phyloP scores from a whole-genome alignment of 1,140 invertebrate species.

The Eumeta japonica region DNA sequence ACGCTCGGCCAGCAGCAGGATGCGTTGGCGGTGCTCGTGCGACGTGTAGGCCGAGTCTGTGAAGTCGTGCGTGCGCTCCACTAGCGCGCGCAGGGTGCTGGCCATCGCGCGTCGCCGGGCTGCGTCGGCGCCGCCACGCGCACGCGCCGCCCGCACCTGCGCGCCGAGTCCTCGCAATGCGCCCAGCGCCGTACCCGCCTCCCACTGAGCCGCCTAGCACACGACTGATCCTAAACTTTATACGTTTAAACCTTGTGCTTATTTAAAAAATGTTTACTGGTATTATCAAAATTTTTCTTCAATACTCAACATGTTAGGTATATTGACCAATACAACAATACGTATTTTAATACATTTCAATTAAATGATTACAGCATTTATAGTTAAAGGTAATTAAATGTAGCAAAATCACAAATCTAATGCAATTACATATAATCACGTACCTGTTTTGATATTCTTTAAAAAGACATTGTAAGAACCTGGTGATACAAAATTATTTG shows the following conservation, averaged over 20 bases:
- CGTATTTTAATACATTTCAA: not conserved
- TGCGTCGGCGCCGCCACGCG: constrained; percentile 57
- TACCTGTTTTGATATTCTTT: no score
- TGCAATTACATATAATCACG: no score
- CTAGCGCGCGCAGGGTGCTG: constrained; percentile 81
- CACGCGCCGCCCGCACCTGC: constrained; percentile 38
- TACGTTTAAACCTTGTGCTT: not conserved
- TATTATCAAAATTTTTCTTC: not conserved
- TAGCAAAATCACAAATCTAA: no score
- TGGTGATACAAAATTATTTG: no score
- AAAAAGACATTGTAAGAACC: no score
- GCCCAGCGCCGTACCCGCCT: constrained; percentile 48
- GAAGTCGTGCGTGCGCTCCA: constrained; percentile 97
- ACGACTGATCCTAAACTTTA: no score
- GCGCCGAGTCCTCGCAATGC: constrained; percentile 49
- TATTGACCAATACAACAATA: not conserved
- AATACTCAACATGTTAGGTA: not conserved
- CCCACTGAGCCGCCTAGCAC: constrained; percentile 41
- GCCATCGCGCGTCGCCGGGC: constrained; percentile 73
- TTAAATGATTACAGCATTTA: not conserved
- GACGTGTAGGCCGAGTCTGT: constrained; percentile 98
- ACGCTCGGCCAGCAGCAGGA: constrained; percentile 86
- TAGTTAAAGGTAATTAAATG: no score
- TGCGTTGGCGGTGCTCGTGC: constrained; percentile 94
- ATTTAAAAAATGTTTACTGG: not conserved